Evolutionary conservation across 1,140 invertebrate species (phyloP), one percentile per base, ranked within the genome.

Genomic region (Drosophila miranda): DNA sequence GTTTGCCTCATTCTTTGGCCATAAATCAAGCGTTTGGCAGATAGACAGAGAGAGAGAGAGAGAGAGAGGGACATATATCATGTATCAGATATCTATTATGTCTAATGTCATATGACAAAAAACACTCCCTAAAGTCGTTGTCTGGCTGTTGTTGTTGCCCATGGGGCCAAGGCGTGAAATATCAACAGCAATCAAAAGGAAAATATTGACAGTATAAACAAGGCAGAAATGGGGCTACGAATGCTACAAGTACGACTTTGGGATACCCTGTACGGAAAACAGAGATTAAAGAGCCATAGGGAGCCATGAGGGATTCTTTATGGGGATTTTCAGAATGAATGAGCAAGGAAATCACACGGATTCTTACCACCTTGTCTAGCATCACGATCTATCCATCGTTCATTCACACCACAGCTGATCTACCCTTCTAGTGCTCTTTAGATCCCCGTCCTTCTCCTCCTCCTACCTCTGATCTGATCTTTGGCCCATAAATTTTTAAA

Each of bases 141-240:
- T 54, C 66, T 64, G 60, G 28, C 46, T 60, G 28, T 28, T 60
- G 28, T 28, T 60, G 49, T 66, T 66, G 56, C 48, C 72, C 34
- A 51, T 50, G 64, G 72, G 76, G 58, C 61, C 55, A 48, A 81
- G 82, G 82, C 82, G 82, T 87, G 78, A 86, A 87, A 81, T 86
- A 87, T 82, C 68, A 81, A 78, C 56, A 78, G 54, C 61, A 66
- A 87, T 87, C 82, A 68, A 78, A 68, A 64, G 59, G 38, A 86
- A 82, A 87, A 78, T 80, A 84, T 86, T 84, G 73, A 80, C 76
- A 64, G 26, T 68, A 50, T 78, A 75, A 72, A 68, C 50, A 72
- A 62, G 56, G 42, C 44, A 46, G 43, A 59, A 59, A 50, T 34
- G 61, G 26, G 46, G 16, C 14, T 44, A 21, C 11, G 43, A 34